Percentiles rank a stretch among this genome's conserved stretches.
phyloP scores from a whole-genome alignment of 2,797 vertebrate genomes.

The Champsocephalus gunnari region DNA sequence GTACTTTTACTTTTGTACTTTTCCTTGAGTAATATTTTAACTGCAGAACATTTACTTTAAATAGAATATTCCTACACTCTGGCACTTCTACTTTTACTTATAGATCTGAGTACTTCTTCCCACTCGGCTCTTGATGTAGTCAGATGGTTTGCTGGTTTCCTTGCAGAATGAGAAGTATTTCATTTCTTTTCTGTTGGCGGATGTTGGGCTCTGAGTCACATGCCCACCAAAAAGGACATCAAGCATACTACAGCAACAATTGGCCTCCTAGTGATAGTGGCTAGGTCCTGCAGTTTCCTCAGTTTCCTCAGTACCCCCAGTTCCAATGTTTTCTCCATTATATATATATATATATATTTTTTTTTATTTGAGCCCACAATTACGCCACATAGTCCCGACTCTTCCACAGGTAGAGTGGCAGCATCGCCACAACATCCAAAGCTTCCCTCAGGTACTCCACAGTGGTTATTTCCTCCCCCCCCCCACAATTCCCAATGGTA shows the following conservation, averaged over 20 bases:
- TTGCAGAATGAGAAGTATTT: conserved; percentile 52
- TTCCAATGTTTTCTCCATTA: conserved; percentile 25
- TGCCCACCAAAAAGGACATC: conserved; percentile 38
- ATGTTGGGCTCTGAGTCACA: conserved; percentile 49
- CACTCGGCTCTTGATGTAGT: too few relatives aligned
- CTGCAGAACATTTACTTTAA: too few relatives aligned
- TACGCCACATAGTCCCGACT: background rate
- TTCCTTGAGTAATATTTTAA: too few relatives aligned
- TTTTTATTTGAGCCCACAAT: background rate
- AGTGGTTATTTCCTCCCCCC: conserved; percentile 13
- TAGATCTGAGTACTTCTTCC: too few relatives aligned
- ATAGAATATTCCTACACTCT: too few relatives aligned
- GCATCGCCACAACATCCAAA: conserved; percentile 10
- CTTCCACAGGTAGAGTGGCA: background rate
- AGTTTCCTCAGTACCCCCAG: conserved; percentile 20
- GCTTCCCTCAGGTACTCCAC: conserved; percentile 2
- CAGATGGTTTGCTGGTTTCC: background rate
- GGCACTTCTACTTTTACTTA: too few relatives aligned
- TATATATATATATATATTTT: too few relatives aligned
- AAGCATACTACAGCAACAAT: conserved; percentile 12
- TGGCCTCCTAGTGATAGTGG: conserved; percentile 2
- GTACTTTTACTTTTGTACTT: too few relatives aligned
- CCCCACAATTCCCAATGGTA: conserved; percentile 36
- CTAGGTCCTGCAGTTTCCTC: conserved; percentile 10
- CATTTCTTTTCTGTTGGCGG: conserved; percentile 40